These are phyloP conservation scores for Zonitis immaculata DNA, from an alignment of 2,888 invertebrate species.

Conservation along the genomic window DNA sequence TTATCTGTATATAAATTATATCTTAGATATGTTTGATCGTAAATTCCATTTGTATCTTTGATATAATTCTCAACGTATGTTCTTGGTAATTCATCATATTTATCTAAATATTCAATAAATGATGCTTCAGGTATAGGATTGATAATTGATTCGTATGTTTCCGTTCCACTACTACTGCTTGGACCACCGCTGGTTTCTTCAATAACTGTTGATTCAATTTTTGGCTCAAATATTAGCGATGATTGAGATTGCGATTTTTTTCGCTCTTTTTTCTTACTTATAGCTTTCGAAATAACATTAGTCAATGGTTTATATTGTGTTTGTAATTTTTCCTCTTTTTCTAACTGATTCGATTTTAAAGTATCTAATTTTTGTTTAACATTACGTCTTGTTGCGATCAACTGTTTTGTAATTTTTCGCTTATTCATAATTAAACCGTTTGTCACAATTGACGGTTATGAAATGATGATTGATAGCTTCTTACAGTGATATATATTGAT, in stretches of 20 bases:
- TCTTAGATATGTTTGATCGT: slow-evolving; percentile 20
- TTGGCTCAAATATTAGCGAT: not conserved
- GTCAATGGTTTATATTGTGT: not conserved
- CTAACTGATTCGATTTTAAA: not conserved
- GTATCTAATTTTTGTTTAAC: not conserved
- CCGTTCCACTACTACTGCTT: too few species aligned
- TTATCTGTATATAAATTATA: slow-evolving; percentile 10
- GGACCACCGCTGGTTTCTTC: too few species aligned
- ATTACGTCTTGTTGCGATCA: not conserved
- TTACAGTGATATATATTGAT: not conserved
- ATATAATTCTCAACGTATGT: slow-evolving; percentile 7
- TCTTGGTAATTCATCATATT: slow-evolving; percentile 17
- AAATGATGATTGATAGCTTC: not conserved
- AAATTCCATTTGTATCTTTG: slow-evolving; percentile 8
- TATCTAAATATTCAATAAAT: slow-evolving; percentile 7
- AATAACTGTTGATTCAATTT: not conserved
- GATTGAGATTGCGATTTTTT: too few species aligned
- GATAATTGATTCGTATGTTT: not conserved
- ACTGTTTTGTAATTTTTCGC: not conserved
- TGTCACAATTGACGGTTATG: not conserved
- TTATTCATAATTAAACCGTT: not conserved
- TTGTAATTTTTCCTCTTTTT: not conserved
- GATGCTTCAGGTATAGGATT: not conserved
- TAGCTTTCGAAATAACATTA: not conserved
- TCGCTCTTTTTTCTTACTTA: not conserved